A percentile compares a stretch with the other conserved stretches of the same genome.
phyloP scores from a whole-genome alignment of 1,140 invertebrate species.

The Dufourea novaeangliae region DNA sequence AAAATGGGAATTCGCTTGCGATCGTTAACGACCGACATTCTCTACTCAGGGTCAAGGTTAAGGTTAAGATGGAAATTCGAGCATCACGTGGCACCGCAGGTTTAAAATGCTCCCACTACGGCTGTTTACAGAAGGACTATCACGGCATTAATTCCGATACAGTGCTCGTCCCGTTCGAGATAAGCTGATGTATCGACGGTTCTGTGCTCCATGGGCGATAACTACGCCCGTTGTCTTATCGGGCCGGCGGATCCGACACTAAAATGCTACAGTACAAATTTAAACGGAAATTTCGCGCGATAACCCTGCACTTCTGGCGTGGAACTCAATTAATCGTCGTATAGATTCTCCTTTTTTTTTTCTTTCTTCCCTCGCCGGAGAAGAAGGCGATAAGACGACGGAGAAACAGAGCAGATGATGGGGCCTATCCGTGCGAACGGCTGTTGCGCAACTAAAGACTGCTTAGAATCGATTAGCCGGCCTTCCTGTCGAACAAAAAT shows the following conservation, averaged over 20 bases:
- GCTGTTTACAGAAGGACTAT: background rate
- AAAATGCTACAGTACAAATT: slow-evolving; percentile 43
- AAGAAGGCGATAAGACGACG: background rate
- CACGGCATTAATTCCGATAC: background rate
- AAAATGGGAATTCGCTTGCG: no score
- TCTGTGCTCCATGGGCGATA: background rate
- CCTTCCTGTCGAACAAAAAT: slow-evolving; percentile 19
- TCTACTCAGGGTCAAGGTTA: no score
- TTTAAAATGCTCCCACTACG: background rate
- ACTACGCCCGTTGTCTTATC: slow-evolving; percentile 13
- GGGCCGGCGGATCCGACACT: slow-evolving; percentile 1
- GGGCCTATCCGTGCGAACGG: background rate
- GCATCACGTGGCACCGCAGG: background rate
- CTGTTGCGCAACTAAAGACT: background rate
- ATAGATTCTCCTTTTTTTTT: no score
- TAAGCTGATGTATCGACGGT: background rate
- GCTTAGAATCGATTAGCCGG: slow-evolving; percentile 22
- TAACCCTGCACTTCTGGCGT: background rate
- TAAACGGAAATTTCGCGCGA: slow-evolving; percentile 30
- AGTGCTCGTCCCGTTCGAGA: background rate
- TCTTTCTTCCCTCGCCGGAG: background rate
- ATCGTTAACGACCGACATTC: no score
- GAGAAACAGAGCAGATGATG: background rate
- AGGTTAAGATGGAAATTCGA: no score
- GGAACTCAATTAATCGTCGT: slow-evolving; percentile 1